These are phyloP conservation scores for Dermolepida albohirtum DNA, from an alignment of 2,888 invertebrate species.

Conservation along the genomic window DNA sequence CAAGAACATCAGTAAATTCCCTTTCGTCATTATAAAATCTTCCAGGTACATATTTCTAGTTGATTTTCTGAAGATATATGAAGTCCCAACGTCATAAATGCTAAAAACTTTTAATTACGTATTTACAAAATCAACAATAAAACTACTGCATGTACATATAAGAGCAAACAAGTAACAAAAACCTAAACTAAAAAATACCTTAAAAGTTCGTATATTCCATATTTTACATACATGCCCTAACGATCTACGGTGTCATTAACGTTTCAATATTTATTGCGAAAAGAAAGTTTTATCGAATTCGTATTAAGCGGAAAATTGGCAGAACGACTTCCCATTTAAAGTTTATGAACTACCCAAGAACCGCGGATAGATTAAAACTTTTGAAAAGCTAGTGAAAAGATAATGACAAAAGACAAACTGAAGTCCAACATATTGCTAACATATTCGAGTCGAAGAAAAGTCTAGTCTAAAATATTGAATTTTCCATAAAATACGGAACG, in stretches of 20 bases:
- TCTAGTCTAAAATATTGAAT: background rate
- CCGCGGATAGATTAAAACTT: background rate
- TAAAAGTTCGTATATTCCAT: background rate
- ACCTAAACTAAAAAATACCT: no score
- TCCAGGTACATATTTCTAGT: no score
- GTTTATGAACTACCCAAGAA: slow-evolving; percentile 4
- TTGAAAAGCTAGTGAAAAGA: background rate
- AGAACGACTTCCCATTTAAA: slow-evolving; percentile 2
- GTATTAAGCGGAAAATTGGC: background rate
- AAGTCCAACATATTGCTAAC: background rate
- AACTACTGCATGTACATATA: no score
- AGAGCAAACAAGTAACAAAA: no score
- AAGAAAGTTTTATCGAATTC: slow-evolving; percentile 4
- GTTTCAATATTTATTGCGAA: slow-evolving; percentile 3
- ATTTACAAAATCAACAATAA: no score
- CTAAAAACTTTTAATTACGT: no score
- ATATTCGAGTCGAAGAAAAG: background rate
- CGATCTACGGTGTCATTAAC: background rate
- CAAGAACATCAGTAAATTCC: no score
- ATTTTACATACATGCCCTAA: background rate
- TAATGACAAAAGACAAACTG: background rate
- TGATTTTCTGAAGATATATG: no score
- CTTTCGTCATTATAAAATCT: no score
- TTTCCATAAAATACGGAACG: no score
- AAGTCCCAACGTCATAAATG: no score